Base-by-base conservation (phyloP, 2,888 invertebrate species). In the Eupithecia centaureata region DNA sequence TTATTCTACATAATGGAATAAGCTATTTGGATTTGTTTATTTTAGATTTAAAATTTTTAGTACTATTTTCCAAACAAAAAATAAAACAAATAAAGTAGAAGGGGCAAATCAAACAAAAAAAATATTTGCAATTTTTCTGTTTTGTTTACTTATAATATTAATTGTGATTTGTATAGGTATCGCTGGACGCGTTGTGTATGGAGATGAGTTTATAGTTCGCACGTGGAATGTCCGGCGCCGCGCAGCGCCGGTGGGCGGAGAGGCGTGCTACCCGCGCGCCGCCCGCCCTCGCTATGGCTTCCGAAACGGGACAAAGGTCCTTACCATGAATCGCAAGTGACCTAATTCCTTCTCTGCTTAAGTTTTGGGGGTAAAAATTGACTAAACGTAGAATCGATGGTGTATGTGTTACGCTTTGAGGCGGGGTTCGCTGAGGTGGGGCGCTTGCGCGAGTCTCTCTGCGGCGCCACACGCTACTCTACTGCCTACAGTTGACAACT, bases 331-430 rank as follows among this genome's bases (percentile, higher is more conserved):
- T 76, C 61, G 66, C 65, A 75, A 76, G 73, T 83, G 81, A 83
- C 82, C 83, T 76, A 82, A 80, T 83, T 85, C 73, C 61, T 65
- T 25, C 61, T 28, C 71, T 76, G 77, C 78, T 81, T 82, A 78
- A 77, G 77, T 81, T 82, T 82, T 73, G 79, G 82, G 81, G 79
- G 81, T 82, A 84, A 85, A 84, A 84, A 82, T 77, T 80, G 69
- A 75, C 77, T 77, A 79, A 84, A 83, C 81, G 81, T 75, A 82
- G 83, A 86, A 88, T 87, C 86, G 85, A 88, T 88, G 87, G 82
- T 79, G 73, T 77, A 78, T 76, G 77, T 77, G 73, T 76, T 73
- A 70, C 72, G 76, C n/a, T n/a, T n/a, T n/a, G 74, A 77, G 81
- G 82, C 74, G 77, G 74, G 73, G 73, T 70, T 74, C 63, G 59